Base-by-base conservation (phyloP, 2,888 invertebrate species). In the Dinocampus coccinellae region DNA sequence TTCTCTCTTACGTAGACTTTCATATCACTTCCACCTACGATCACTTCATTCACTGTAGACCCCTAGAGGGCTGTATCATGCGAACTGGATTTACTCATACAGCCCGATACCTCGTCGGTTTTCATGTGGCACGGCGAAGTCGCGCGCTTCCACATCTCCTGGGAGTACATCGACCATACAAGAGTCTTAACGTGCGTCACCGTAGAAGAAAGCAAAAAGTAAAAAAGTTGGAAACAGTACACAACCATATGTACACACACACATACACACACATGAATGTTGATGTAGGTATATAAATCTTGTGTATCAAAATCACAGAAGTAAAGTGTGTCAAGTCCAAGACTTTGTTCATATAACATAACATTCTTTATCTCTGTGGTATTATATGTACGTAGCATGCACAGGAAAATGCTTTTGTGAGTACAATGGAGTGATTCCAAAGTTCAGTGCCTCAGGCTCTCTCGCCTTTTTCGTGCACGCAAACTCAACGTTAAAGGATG, bases 391-490 rank as follows among this genome's bases (percentile, higher is more conserved):
- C 13, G 13, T 39, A 47, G 60, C 58, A 39, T 61, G 47, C 26
- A 22, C 58, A 61, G 34, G 63, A 63, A 69, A 69, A 55, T 55
- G 63, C 55, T 69, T 69, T 69, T 62, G 39, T 53, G 62, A 53
- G 55, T 69, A 55, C 26, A 36, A 55, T 63, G 63, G 63, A 63
- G 69, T 55, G 53, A 34, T 47, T 36, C 24, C 66, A 36, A 61
- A 55, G 66, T 47, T 13, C 53, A 69, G 69, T 69, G 66, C 34
- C 36, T 34, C 22, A 24, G 42, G 39, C n/a, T n/a, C 42, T 58
- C 58, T 69, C 34, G 63, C 55, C 69, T 69, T 55, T 69, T 63
- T 63, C 53, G 55, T 39, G 24, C 34, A 39, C 39, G 39, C 39
- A 39, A 39, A 39, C 11, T 39, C n/a, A n/a, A 6, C n/a, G 39